Evolutionary conservation across 2,888 invertebrate species (phyloP), one percentile per base, ranked within the genome.

Genomic region (Tenthredo notha): DNA sequence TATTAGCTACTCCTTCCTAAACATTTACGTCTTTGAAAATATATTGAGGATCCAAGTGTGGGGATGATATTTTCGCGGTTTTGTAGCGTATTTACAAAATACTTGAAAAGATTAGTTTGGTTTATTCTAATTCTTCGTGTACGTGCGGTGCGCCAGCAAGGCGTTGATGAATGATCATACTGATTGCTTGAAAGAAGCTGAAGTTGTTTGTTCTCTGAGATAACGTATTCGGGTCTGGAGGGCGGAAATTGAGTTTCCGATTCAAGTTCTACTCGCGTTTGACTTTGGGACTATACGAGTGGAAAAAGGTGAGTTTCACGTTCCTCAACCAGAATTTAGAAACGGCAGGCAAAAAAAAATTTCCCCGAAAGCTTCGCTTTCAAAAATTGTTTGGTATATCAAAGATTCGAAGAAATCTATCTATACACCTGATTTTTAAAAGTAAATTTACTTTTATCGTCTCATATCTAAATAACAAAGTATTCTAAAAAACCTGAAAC

Each of bases 181-280:
- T 54, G 77, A 77, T 77, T 54, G 33, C 50, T 29, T 33, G 77
- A 77, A 77, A 77, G 77, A 54, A 77, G n/a, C 50, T 50, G 85
- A 84, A 86, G 86, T 86, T 84, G 86, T 87, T 87, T 86, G 86
- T 86, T 86, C 86, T 85, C 84, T 37, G 54, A 25, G 80, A 47
- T 83, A 85, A 70, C 72, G 85, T 85, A 85, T 80, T 86, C 86
- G 84, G 75, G 85, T 65, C 67, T 85, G 80, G 84, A 86, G 83
- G 77, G 61, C 86, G 87, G 87, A 86, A 86, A 87, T 87, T 86
- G 86, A 86, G 85, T 85, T 87, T 86, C 86, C 86, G 86, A 87
- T 86, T 84, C 82, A 78, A 70, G 54, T 86, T 86, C 87, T 84
- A 85, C 84, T 86, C 85, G 82, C 80, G 77, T 77, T n/a, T n/a